These are phyloP conservation scores for Cremastinae sp. DNA, from an alignment of 2,888 invertebrate species.

Conservation along the genomic window DNA sequence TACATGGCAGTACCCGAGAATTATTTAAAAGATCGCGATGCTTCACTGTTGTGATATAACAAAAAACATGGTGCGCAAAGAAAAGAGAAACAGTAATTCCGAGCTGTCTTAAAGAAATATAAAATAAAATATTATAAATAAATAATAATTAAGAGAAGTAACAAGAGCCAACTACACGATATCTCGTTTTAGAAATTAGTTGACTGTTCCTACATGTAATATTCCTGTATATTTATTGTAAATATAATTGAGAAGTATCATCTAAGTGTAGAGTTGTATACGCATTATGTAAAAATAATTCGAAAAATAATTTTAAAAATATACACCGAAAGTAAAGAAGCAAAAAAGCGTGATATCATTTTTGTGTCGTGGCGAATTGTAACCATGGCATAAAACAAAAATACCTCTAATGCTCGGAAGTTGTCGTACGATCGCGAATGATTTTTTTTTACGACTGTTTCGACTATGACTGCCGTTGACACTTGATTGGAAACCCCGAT, in stretches of 20 bases:
- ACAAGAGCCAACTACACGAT: slow-evolving; percentile 54
- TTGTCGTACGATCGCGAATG: background rate
- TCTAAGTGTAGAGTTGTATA: slow-evolving; percentile 72
- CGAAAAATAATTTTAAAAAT: slow-evolving; percentile 48
- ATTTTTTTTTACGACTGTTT: slow-evolving; percentile 41
- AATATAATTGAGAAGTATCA: slow-evolving; percentile 72
- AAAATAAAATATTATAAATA: slow-evolving; percentile 1
- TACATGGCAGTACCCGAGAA: slow-evolving; percentile 24
- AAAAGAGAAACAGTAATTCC: slow-evolving; percentile 57
- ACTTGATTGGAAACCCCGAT: slow-evolving; percentile 41
- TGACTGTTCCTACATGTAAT: slow-evolving; percentile 76
- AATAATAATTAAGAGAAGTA: slow-evolving; percentile 22
- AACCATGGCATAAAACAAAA: slow-evolving; percentile 36
- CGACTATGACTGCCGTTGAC: slow-evolving; percentile 54
- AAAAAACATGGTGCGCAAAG: slow-evolving; percentile 64
- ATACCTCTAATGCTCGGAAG: slow-evolving; percentile 18
- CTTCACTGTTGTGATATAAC: slow-evolving; percentile 70
- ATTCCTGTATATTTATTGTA: slow-evolving; percentile 77
- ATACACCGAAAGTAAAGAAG: slow-evolving; percentile 21
- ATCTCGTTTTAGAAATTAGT: slow-evolving; percentile 69
- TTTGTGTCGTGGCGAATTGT: background rate
- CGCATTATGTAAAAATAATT: slow-evolving; percentile 65
- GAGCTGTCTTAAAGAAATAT: slow-evolving; percentile 32
- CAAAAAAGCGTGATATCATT: background rate
- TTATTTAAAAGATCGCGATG: slow-evolving; percentile 55